Evolutionary conservation across 2,888 invertebrate species (phyloP), one percentile per base, ranked within the genome.

Genomic region (Epicampocera succincta): DNA sequence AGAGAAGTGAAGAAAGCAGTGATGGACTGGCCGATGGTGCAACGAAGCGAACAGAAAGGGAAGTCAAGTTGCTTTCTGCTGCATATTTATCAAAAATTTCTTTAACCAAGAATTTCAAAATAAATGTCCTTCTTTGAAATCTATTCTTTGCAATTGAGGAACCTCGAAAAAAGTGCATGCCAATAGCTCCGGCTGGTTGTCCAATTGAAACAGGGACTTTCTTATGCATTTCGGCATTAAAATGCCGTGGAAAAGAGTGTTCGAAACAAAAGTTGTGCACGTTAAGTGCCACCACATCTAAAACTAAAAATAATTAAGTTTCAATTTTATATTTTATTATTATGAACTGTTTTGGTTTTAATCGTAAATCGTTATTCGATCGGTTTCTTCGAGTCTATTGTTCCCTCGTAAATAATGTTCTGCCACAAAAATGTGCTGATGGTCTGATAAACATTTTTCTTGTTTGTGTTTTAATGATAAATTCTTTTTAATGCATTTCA

Each of bases 391-490:
- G 3, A 33, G 63, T 44, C 44, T 58, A 60, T 72, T 72, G 38
- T 66, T 66, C 52, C 38, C 5, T 19, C 38, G 40, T 77, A 69
- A 77, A 73, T 77, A 77, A 81, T 77, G 48, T 56, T 54, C 48
- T 58, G 56, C 52, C n/a, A 77, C 40, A 60, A 72, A 54, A 73
- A 65, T 33, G 58, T 60, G 56, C 50, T 77, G 73, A 77, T 81
- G 56, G 19, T 46, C 52, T 66, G 65, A 66, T 72, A 60, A 58
- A 60, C 1, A 40, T 38, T 19, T 56, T 46, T 56, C 3, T 33
- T 40, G 25, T 58, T 21, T 21, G 19, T 38, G 12, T 25, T 6
- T 13, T 17, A 52, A 25, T 5, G 25, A 25, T 25, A 25, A 56
- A 2, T n/a, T 65, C 12, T 48, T 9, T 33, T 33, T 11, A 15